These are phyloP conservation scores for Theonella swinhoei DNA, from an alignment of 37 sponge, comb jelly and placozoan species.

Conservation along the genomic window DNA sequence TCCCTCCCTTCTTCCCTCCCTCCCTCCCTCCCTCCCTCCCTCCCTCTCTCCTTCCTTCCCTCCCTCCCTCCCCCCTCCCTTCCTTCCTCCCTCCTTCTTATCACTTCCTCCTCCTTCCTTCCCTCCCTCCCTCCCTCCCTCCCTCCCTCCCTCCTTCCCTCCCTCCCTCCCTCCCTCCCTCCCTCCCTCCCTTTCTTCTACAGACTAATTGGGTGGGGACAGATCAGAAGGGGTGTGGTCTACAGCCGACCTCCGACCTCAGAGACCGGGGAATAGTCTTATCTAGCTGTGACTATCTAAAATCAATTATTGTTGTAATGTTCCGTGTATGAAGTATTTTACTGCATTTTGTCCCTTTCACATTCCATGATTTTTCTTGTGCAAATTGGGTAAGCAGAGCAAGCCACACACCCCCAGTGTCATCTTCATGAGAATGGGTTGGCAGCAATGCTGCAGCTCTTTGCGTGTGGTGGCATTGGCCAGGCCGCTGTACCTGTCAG, in stretches of 20 bases:
- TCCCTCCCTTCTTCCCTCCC: neutral
- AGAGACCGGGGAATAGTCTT: slow-evolving; percentile 4
- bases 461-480: too few species aligned
- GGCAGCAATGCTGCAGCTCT: too few species aligned
- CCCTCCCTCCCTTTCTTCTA: neutral
- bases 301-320: too few species aligned
- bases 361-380: neutral
- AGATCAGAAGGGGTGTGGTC: slow-evolving; percentile 80
- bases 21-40: neutral
- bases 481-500: too few species aligned
- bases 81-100: neutral
- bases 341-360: neutral
- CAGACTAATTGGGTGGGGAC: slow-evolving; percentile 93
- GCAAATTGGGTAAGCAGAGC: too few species aligned
- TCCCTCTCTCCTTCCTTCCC: neutral
- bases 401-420: too few species aligned
- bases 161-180: neutral
- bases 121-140: neutral
- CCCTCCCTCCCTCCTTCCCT: neutral
- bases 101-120: neutral
- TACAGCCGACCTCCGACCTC: slow-evolving; percentile 63
- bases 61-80: neutral
- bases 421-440: too few species aligned
- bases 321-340: slow-evolving; percentile 6
- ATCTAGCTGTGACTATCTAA: too few species aligned